Evolutionary conservation across 1,140 invertebrate species (phyloP), one percentile per base, ranked within the genome.

Genomic region (Drosophila ercepeae): DNA sequence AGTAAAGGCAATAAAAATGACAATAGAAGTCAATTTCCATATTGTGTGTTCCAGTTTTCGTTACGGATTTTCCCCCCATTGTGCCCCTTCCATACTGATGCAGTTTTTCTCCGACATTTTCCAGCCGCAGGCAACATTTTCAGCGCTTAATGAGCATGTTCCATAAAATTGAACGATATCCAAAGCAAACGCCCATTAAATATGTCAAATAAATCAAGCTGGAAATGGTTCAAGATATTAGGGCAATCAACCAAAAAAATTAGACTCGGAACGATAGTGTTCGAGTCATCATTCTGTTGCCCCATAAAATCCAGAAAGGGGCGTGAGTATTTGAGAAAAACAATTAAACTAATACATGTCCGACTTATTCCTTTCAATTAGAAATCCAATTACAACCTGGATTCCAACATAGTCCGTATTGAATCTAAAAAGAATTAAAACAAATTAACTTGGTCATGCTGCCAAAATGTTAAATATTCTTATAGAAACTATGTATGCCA

Each of bases 1-100:
- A 89, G 83, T 82, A 53, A 86, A 64, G 74, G 82, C 83, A 89
- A 86, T 86, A 89, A 86, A 86, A 86, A 82, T 89, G 83, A 86
- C 82, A 86, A 86, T 89, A 82, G 82, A 88, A 82, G 74, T 88
- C 74, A 86, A 86, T 86, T 86, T 86, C 82, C 82, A 86, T 86
- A 82, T 75, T 78, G 65, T 78, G 49, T 71, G 76, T 79, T 67
- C 58, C 63, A 59, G 77, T 76, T 77, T 81, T 71, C 58, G 76
- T 55, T 78, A 69, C 53, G 53, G 75, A 78, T 74, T 74, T 49
- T 67, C 65, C 34, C 34, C 34, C 34, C 44, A 71, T 71, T 71
- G 45, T 46, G 39, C 1, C 27, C 27, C n/a, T 44, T 16, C 27
- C 13, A 52, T 25, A 29, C 44, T 18, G 11, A 41, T 57, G 57